Percentiles rank a stretch among this genome's conserved stretches.
phyloP scores from a whole-genome alignment of 2,797 vertebrate species.

The Megaceryle alcyon region DNA sequence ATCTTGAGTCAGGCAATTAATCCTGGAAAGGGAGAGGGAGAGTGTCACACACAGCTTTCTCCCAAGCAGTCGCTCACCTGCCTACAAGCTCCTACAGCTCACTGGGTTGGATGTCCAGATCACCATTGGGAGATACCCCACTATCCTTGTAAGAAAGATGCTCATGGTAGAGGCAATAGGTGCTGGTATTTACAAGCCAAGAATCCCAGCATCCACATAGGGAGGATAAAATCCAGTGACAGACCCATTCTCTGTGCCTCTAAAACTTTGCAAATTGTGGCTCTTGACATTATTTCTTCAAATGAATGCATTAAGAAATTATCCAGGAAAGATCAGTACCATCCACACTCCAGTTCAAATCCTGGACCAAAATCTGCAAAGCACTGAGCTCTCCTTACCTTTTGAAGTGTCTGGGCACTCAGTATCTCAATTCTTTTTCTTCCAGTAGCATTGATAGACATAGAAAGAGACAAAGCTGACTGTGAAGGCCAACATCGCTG shows the following conservation, averaged over 20 bases:
- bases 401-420: neutral
- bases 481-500: neutral
- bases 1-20: neutral
- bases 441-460: neutral
- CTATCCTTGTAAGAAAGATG: neutral
- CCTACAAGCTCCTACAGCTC: neutral
- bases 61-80: accelerated
- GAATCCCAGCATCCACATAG: neutral
- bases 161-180: neutral
- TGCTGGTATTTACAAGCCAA: neutral
- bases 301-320: neutral
- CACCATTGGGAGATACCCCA: accelerated
- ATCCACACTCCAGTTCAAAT: neutral
- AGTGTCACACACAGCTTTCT: neutral
- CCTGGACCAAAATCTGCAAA: neutral
- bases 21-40: neutral
- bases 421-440: neutral
- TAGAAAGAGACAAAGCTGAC: neutral
- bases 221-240: neutral
- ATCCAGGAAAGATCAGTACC: neutral
- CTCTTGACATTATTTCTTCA: neutral
- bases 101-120: neutral
- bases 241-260: neutral
- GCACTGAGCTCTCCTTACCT: neutral
- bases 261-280: neutral